phyloP scores from a whole-genome alignment of 2,113 vertebrate genomes.

The Zapornia atra region DNA sequence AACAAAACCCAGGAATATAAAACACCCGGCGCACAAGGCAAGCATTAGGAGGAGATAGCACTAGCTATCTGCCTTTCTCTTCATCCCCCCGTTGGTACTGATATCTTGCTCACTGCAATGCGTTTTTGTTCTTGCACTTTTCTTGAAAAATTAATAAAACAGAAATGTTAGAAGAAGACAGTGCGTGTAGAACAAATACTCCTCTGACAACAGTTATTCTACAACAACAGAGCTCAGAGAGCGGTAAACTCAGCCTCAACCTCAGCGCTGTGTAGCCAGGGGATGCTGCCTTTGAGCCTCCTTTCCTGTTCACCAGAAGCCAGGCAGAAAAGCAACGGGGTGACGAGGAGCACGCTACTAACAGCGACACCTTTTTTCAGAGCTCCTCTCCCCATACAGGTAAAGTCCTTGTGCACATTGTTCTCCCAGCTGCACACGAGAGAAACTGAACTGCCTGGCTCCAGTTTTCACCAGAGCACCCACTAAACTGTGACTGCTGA shows the following conservation, averaged over 20 bases:
- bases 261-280: background rate
- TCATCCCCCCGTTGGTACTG: background rate
- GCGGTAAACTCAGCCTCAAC: background rate
- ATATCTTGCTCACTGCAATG: background rate
- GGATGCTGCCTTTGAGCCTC: background rate
- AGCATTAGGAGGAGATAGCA: background rate
- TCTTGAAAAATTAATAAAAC: slow-evolving; percentile 51
- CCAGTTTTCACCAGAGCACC: background rate
- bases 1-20: background rate
- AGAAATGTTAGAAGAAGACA: background rate
- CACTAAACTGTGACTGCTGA: background rate
- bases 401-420: accelerated
- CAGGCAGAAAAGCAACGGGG: background rate
- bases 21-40: background rate
- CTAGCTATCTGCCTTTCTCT: background rate
- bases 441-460: background rate
- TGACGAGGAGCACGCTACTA: background rate
- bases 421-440: background rate
- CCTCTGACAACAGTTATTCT: background rate
- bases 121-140: background rate
- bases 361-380: background rate
- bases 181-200: background rate
- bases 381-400: background rate
- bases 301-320: background rate
- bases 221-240: background rate